Percentiles rank a stretch among this genome's conserved stretches.
These are phyloP conservation scores for Synodontis membranacea DNA, from an alignment of 2,113 vertebrate species.

Conservation along the genomic window DNA sequence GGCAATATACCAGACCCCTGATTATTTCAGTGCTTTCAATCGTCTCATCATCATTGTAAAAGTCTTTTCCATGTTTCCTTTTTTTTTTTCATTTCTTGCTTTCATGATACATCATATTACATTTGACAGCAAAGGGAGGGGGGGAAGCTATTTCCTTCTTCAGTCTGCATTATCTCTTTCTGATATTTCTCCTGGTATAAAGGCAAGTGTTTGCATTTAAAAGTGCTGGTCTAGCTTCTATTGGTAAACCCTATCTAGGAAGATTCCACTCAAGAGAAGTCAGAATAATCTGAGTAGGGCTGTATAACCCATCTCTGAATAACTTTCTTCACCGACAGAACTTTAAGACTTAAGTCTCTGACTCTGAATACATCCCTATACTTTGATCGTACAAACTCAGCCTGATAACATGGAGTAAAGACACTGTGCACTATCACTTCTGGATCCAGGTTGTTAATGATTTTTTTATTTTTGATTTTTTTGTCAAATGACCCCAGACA, in stretches of 20 bases:
- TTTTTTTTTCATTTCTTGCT: not conserved
- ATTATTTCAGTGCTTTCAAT: not conserved
- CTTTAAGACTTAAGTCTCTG: not conserved
- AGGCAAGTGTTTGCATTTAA: not conserved
- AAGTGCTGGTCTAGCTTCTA: not conserved
- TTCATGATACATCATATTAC: not conserved
- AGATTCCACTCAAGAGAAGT: not conserved
- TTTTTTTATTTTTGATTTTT: not conserved
- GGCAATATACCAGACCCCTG: not conserved
- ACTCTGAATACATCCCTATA: not conserved
- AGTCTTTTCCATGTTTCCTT: not conserved
- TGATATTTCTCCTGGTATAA: too few relatives aligned
- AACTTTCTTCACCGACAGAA: not conserved
- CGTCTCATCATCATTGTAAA: not conserved
- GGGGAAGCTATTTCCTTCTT: not conserved
- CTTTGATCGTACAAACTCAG: not conserved
- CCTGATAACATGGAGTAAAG: not conserved
- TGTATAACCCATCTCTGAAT: not conserved
- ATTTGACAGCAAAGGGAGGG: not conserved
- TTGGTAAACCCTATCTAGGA: not conserved
- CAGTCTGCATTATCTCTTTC: not conserved
- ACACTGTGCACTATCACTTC: not conserved
- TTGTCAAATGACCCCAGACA: constrained; percentile 32
- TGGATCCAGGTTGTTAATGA: not conserved
- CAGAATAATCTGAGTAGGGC: not conserved